These are phyloP conservation scores for Andinoacara biseriatus DNA, from an alignment of 2,113 vertebrate genomes.

Conservation along the genomic window DNA sequence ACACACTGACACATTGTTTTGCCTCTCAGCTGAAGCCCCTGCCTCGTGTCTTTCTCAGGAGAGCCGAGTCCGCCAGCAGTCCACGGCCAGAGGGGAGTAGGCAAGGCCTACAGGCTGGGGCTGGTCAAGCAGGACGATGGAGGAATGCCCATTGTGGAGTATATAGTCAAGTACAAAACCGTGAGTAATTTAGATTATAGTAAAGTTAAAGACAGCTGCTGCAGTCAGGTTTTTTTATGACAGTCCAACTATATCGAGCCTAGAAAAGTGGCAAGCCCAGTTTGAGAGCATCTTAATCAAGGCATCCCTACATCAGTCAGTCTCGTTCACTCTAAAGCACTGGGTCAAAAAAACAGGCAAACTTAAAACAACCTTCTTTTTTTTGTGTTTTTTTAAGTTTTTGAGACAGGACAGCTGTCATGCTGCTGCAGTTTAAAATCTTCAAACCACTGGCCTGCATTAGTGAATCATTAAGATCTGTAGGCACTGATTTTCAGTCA, in stretches of 20 bases:
- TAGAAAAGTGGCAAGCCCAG: not conserved
- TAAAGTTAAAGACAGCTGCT: not conserved
- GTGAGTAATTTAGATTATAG: slow-evolving; percentile 81
- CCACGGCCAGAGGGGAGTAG: slow-evolving; percentile 92
- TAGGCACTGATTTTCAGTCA: no score
- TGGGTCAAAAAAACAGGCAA: not conserved
- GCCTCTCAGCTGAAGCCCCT: not conserved
- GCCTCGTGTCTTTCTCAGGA: slow-evolving; percentile 75
- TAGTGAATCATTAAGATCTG: not conserved
- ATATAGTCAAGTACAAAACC: slow-evolving; percentile 96
- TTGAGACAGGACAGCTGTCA: not conserved
- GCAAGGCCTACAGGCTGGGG: slow-evolving; percentile 92
- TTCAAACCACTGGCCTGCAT: not conserved
- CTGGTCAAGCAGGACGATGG: slow-evolving; percentile 97
- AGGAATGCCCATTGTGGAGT: slow-evolving; percentile 96
- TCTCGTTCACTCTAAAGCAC: not conserved
- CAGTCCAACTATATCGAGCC: not conserved
- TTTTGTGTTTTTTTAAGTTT: not conserved
- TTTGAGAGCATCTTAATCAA: not conserved
- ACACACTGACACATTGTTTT: slow-evolving; percentile 14
- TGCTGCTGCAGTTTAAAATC: not conserved
- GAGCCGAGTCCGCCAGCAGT: slow-evolving; percentile 96
- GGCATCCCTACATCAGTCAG: not conserved
- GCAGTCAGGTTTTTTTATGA: not conserved
- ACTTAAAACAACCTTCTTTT: not conserved